These are phyloP conservation scores for Eumacrocentrus americanus DNA, from an alignment of 2,888 invertebrate genomes.

Conservation along the genomic window DNA sequence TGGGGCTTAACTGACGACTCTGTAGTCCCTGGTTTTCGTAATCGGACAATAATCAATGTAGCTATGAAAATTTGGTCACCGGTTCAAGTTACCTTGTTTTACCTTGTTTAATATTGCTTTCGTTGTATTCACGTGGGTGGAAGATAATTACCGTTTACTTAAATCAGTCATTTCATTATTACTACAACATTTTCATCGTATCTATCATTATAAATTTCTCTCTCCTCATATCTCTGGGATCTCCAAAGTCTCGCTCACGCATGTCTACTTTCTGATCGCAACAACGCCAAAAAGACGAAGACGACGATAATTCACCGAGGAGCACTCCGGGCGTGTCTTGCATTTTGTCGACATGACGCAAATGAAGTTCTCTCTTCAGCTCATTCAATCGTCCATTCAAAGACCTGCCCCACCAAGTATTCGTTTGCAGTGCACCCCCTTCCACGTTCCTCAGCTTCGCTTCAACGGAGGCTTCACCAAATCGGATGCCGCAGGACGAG, in stretches of 20 bases:
- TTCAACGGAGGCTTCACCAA: slow-evolving; percentile 9
- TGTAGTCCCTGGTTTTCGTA: no score
- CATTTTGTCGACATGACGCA: slow-evolving; percentile 15
- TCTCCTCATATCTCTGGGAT: slow-evolving; percentile 23
- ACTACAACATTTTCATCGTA: slow-evolving; percentile 11
- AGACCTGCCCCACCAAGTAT: neutral
- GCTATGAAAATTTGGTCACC: neutral
- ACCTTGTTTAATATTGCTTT: slow-evolving; percentile 62
- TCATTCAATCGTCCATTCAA: neutral
- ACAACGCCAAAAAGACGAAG: neutral
- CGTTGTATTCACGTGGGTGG: slow-evolving; percentile 60
- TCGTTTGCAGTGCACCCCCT: no score
- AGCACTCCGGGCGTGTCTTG: neutral
- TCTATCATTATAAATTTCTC: slow-evolving; percentile 10
- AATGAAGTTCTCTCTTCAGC: neutral
- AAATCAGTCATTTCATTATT: slow-evolving; percentile 26
- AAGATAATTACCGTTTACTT: slow-evolving; percentile 37
- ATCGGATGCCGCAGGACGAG: slow-evolving; percentile 47
- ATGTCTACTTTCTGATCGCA: slow-evolving; percentile 12
- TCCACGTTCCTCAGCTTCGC: slow-evolving; percentile 15
- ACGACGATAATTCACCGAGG: neutral
- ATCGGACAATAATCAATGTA: slow-evolving; percentile 10
- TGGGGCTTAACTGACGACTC: slow-evolving; percentile 17
- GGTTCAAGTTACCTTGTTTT: slow-evolving; percentile 32
- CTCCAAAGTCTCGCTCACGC: slow-evolving; percentile 23